Evolutionary conservation across 2,113 vertebrate species (phyloP).

Genomic region (Notarius quadriscutis): DNA sequence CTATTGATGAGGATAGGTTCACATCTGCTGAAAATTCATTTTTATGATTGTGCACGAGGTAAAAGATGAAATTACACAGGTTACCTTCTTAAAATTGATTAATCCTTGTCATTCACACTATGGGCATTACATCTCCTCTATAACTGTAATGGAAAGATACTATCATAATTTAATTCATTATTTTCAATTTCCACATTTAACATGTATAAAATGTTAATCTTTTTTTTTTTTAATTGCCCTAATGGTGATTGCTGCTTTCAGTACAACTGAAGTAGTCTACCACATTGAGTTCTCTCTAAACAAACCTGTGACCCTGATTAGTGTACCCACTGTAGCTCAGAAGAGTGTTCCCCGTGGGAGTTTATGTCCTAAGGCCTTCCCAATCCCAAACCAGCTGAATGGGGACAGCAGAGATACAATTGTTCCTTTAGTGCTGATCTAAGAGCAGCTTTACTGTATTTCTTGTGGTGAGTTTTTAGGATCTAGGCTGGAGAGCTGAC

Average conservation of each 20-base stretch:
- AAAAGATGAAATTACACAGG: not conserved
- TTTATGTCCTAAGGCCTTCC: slow-evolving; percentile 54
- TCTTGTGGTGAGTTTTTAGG: not conserved
- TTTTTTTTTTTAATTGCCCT: not conserved
- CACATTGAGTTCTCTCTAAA: slow-evolving; percentile 63
- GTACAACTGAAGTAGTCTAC: slow-evolving; percentile 59
- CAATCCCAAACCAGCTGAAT: slow-evolving; percentile 52
- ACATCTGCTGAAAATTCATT: not conserved
- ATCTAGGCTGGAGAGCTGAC: slow-evolving; percentile 23
- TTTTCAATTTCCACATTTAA: not conserved
- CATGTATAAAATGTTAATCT: not conserved
- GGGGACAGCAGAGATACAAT: slow-evolving; percentile 9
- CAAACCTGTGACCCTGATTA: slow-evolving; percentile 48
- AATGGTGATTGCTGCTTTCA: slow-evolving; percentile 5
- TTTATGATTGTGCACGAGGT: not conserved
- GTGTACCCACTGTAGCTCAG: slow-evolving; percentile 23
- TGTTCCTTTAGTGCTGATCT: slow-evolving; percentile 9
- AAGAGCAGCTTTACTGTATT: not conserved
- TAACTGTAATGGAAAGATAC: not conserved
- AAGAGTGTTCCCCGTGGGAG: slow-evolving; percentile 59
- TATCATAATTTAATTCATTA: not conserved
- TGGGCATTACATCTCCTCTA: not conserved
- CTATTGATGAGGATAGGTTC: not conserved
- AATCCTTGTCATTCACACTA: not conserved
- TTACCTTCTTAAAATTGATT: not conserved